These are phyloP conservation scores for Mesitornis unicolor DNA, from an alignment of 2,113 vertebrate genomes.

Conservation along the genomic window DNA sequence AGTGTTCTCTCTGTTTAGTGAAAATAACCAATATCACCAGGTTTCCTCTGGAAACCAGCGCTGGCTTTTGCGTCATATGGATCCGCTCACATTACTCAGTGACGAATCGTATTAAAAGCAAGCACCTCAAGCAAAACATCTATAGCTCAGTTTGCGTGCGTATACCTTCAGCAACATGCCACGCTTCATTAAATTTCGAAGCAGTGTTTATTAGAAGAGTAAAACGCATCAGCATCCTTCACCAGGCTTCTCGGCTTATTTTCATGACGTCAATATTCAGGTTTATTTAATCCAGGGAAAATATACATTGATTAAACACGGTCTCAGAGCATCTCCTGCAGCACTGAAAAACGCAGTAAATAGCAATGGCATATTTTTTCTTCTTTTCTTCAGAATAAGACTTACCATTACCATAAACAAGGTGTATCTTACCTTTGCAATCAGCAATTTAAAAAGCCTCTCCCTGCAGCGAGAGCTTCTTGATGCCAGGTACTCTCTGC, in stretches of 20 bases:
- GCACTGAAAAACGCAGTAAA: neutral
- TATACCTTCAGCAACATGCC: constrained; percentile 11
- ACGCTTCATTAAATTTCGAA: neutral
- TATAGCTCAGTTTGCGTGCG: neutral
- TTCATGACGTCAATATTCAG: constrained; percentile 36
- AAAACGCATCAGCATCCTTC: neutral
- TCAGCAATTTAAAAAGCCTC: neutral
- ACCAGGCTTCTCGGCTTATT: constrained; percentile 22
- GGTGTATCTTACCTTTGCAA: neutral
- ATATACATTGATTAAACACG: constrained; percentile 32
- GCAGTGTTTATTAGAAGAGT: constrained; percentile 10
- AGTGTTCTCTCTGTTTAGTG: neutral
- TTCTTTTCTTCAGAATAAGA: neutral
- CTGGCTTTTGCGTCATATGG: constrained; percentile 7
- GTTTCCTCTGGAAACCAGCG: neutral
- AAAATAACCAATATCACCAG: neutral
- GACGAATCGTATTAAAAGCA: neutral
- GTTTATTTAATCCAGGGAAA: constrained; percentile 44
- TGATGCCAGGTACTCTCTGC: neutral
- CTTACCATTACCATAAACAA: neutral
- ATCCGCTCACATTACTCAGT: neutral
- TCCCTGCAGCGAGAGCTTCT: neutral
- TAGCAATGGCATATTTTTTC: neutral
- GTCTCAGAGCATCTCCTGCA: neutral
- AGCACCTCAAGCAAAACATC: neutral